Evolutionary conservation across 2,888 invertebrate genomes (phyloP), one percentile per base, ranked within the genome.

Genomic region (Maniola hyperantus): DNA sequence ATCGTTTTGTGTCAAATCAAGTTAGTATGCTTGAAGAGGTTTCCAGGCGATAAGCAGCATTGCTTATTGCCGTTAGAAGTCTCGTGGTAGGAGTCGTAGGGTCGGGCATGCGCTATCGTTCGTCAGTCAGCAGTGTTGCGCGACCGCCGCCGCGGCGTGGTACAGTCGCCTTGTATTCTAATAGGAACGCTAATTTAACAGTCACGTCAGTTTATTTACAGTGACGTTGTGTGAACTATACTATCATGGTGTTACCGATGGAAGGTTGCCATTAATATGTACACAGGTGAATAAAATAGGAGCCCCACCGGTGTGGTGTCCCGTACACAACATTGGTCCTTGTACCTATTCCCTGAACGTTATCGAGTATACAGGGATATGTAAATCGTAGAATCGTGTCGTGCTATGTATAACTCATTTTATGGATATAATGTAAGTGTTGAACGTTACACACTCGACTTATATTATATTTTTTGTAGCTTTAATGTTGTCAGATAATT

Each of bases 91-190:
- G 77, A 80, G 88, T 74, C 76, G 75, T 82, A 85, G 89, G 89
- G 89, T 88, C 89, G 89, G 82, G 79, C 82, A 79, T 81, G 81
- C 83, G 86, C 89, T 91, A 91, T 91, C 91, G 89, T 90, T 84
- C 90, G 89, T 82, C 87, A 85, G 83, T 80, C 84, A 83, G 83
- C 88, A 91, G 90, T 91, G 84, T 84, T 82, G 87, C 82, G 88
- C 88, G 88, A 86, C 80, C 88, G 79, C 83, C 83, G 84, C 80
- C 78, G 80, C 82, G 81, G 90, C 84, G 85, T 85, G 85, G 85
- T 88, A 81, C 82, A 81, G 80, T 79, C 84, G 83, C 80, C 74
- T 77, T 51, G 54, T 51, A 76, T 72, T 72, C 73, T 77, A 79
- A 72, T 74, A 76, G 77, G 78, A 77, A 76, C 83, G 83, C 76